Percentiles rank a stretch among this genome's conserved stretches.
Conservation (phyloP, 2,113 vertebrate species). For the Todiramphus chloris region DNA sequence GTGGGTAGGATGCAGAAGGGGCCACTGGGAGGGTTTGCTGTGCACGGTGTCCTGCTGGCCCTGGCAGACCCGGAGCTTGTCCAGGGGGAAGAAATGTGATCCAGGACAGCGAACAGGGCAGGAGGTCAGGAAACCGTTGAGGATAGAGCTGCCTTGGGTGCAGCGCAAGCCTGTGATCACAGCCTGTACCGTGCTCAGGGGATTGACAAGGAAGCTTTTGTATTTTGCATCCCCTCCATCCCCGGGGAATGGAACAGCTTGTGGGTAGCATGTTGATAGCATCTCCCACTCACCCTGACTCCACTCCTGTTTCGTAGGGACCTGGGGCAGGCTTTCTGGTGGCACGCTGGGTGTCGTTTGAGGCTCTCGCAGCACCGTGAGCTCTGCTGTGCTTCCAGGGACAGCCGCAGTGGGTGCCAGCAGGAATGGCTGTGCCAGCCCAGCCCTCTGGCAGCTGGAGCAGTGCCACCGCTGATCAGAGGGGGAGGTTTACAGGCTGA, state of each 20-base stretch:
- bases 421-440: not conserved
- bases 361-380: not conserved
- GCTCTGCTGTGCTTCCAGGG: not conserved
- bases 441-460: not conserved
- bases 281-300: accelerated
- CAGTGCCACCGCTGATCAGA: not conserved
- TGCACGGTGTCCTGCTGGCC: not conserved
- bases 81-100: accelerated
- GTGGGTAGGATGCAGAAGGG: not conserved
- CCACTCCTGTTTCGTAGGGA: not conserved
- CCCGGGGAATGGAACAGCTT: accelerated
- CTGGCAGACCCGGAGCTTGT: accelerated
- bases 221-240: not conserved
- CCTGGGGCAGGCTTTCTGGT: not conserved
- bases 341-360: not conserved
- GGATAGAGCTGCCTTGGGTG: not conserved
- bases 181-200: accelerated
- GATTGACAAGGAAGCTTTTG: not conserved
- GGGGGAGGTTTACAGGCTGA: not conserved
- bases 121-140: not conserved
- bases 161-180: not conserved
- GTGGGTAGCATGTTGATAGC: accelerated
- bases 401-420: not conserved
- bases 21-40: not conserved
- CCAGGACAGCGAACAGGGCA: accelerated